These are phyloP conservation scores for Petrolisthes manimaculis DNA, from an alignment of 2,888 invertebrate species.

Conservation along the genomic window DNA sequence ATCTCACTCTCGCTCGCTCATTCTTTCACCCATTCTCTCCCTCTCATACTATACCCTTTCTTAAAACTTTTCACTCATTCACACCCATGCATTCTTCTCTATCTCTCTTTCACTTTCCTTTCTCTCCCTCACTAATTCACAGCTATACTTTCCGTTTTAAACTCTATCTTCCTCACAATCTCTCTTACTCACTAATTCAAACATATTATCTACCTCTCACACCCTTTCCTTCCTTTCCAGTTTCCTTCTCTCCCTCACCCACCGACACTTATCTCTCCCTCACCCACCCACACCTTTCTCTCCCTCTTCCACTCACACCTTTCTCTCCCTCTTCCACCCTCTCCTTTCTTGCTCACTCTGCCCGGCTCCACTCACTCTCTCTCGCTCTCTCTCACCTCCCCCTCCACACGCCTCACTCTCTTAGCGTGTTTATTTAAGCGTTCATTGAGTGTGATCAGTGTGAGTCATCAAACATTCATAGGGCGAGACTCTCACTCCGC, in stretches of 20 bases:
- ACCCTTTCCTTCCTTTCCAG: neutral
- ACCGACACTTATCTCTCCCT: neutral
- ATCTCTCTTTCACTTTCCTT: neutral
- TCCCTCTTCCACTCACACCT: neutral
- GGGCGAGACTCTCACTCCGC: constrained; percentile 30
- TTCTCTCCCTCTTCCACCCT: neutral
- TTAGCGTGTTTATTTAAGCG: constrained; percentile 43
- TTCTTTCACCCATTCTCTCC: neutral
- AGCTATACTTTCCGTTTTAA: no score
- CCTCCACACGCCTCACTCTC: constrained; percentile 4
- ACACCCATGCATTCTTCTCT: neutral
- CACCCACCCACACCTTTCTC: neutral
- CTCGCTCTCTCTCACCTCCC: neutral
- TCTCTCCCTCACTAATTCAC: neutral
- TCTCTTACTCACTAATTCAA: neutral
- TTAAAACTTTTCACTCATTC: neutral
- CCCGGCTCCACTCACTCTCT: neutral
- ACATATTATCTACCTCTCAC: neutral
- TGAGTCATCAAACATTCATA: constrained; percentile 53
- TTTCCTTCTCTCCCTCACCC: neutral
- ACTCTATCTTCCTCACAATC: no score
- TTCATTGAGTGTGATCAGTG: constrained; percentile 52
- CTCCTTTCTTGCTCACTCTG: neutral
- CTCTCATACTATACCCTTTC: neutral
- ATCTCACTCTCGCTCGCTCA: neutral